These are phyloP conservation scores for Lucifuga dentata DNA, from an alignment of 2,113 vertebrate species.

Conservation along the genomic window DNA sequence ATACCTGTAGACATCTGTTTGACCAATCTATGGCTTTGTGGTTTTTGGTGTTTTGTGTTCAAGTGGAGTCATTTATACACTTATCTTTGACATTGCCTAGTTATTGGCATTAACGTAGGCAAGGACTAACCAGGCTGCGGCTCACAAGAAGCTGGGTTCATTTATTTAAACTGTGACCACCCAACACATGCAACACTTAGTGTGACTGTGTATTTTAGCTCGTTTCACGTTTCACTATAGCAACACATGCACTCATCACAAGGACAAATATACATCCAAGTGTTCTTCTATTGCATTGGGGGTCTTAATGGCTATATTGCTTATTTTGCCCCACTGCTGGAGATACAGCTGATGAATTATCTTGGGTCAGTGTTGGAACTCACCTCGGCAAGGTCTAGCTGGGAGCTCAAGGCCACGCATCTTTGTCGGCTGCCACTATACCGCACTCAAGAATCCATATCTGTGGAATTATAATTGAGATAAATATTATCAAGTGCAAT, in stretches of 20 bases:
- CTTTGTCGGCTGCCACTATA: constrained; percentile 74
- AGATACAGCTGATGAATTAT: constrained; percentile 49
- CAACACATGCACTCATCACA: constrained; percentile 59
- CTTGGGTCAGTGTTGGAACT: constrained; percentile 39
- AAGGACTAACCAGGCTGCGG: not conserved
- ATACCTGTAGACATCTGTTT: constrained; percentile 14
- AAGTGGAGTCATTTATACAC: constrained; percentile 33
- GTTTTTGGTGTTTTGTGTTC: constrained; percentile 26
- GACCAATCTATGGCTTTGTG: constrained; percentile 15
- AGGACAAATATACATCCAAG: constrained; percentile 74
- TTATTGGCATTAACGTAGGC: constrained; percentile 27
- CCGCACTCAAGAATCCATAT: constrained; percentile 71
- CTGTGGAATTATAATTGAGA: constrained; percentile 77
- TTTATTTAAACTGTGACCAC: constrained; percentile 65
- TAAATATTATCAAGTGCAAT: constrained; percentile 82
- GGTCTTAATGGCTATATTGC: constrained; percentile 74
- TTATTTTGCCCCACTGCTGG: constrained; percentile 67
- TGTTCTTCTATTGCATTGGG: constrained; percentile 51
- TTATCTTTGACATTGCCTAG: constrained; percentile 35
- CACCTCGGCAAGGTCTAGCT: constrained; percentile 25
- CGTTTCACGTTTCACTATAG: constrained; percentile 56
- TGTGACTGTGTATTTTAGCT: constrained; percentile 49
- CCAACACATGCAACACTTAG: constrained; percentile 55
- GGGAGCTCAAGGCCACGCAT: constrained; percentile 56
- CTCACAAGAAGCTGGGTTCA: constrained; percentile 19